Base-by-base conservation (phyloP, 2,797 vertebrate species). In the Fistularia tabacaria region DNA sequence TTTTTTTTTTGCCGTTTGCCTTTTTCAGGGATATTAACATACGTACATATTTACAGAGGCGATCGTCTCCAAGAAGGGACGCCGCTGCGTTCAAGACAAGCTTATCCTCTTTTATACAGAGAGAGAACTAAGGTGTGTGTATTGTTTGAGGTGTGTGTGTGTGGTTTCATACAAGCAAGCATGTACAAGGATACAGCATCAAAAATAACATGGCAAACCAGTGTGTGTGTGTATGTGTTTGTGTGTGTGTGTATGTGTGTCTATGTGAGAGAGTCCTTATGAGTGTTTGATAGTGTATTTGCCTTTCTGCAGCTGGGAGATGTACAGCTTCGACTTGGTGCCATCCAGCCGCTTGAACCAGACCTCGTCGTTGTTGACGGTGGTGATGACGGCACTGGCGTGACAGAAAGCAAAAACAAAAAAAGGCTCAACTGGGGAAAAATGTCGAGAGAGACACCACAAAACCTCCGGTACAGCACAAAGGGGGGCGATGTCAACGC, bases 301-400 rank as follows among this genome's bases (percentile, higher is more conserved):
- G 90, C 97, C 97, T 93, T 99, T 99, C 88, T 95, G 97, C 75
- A 99, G 92, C 87, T 99, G 97, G 71, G 96, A 97, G 92, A 99
- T 93, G 86, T 98, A 98, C 44, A 99, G 92, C 89, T 99, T 99
- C 38, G 97, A 99, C 87, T 99, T 99, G 92, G 92, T 98, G 87
- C 96, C 95, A 71, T 99, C 97, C 56, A 94, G 89, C 13, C 96
- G 93, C 77, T 98, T 98, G 92, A 97, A 98, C 95, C 95, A 99
- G 76, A 99, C 95, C 91, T 99, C 97, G 71, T 98, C 96, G 37
- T 95, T 94, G 93, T 97, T 98, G 91, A 98, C 93, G 69, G 95
- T 96, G 82, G 97, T 98, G 90, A 99, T 98, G 90, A 94, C 80
- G 64, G 96, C 97, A 78, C 97, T 99, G 88, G 60, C 13, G 67